Conservation (phyloP, 2,797 vertebrate species). For the Pantherophis vulpinus region DNA sequence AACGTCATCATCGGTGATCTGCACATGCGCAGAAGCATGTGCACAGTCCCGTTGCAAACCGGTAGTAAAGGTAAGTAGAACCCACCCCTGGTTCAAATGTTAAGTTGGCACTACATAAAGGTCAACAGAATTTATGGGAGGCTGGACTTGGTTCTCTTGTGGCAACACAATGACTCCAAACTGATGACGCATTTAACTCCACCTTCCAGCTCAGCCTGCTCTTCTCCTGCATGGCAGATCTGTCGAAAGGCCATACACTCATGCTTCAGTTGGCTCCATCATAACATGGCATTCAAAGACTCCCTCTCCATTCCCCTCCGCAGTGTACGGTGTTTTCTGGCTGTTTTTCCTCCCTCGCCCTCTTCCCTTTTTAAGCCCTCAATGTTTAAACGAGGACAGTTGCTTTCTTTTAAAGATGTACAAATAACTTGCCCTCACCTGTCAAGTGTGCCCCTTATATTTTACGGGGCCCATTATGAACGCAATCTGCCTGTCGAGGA, state of each 20-base stretch:
- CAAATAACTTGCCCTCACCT: slow-evolving; percentile 87
- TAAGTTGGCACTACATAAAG: not conserved
- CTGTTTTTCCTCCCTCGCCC: slow-evolving; percentile 74
- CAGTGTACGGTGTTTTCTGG: slow-evolving; percentile 61
- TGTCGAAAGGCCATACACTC: not conserved
- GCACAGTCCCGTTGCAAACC: too few species aligned
- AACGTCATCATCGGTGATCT: too few species aligned
- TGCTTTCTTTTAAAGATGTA: slow-evolving; percentile 79
- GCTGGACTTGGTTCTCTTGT: not conserved
- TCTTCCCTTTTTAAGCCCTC: slow-evolving; percentile 48
- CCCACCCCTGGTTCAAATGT: too few species aligned
- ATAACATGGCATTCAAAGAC: not conserved
- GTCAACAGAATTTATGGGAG: not conserved
- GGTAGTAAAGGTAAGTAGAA: too few species aligned
- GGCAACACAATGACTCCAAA: not conserved
- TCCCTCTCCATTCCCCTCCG: slow-evolving; percentile 17
- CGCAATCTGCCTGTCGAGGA: slow-evolving; percentile 89
- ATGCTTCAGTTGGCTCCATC: not conserved
- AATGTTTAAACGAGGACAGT: slow-evolving; percentile 75
- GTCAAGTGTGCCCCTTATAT: slow-evolving; percentile 90
- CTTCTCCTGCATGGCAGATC: not conserved
- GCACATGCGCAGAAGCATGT: too few species aligned
- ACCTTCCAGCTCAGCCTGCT: not conserved
- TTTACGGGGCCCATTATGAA: slow-evolving; percentile 91
- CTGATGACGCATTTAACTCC: not conserved